Conservation (phyloP, 2,888 invertebrate species). For the Melanotus villosus region DNA sequence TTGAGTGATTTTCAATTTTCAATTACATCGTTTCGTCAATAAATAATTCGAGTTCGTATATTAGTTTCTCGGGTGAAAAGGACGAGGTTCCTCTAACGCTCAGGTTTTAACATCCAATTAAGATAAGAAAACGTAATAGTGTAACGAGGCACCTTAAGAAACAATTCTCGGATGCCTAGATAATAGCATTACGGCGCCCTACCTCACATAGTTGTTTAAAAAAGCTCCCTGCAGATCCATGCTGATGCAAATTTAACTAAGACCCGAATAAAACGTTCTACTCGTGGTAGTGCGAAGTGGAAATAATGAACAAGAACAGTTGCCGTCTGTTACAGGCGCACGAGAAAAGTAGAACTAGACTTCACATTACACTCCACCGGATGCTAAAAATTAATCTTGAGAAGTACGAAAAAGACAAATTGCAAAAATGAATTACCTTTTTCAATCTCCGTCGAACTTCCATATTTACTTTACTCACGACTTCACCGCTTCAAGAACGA, state of each 20-base stretch:
- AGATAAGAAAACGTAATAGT: constrained; percentile 25
- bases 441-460: background rate
- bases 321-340: constrained; percentile 18
- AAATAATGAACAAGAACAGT: constrained; percentile 34
- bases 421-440: background rate
- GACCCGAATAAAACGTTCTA: constrained; percentile 29
- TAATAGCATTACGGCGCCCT: constrained; percentile 15
- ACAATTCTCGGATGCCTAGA: constrained; percentile 24
- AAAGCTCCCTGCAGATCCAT: constrained; percentile 29
- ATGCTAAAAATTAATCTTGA: background rate
- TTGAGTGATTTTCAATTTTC: constrained; percentile 34
- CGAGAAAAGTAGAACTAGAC: background rate
- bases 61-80: background rate
- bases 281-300: constrained; percentile 32
- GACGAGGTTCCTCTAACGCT: background rate
- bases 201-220: constrained; percentile 20
- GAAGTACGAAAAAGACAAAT: background rate
- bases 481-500: too few relatives aligned
- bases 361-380: constrained; percentile 1
- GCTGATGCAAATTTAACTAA: constrained; percentile 35
- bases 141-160: constrained; percentile 13
- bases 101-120: constrained; percentile 24
- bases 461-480: background rate
- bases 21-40: constrained; percentile 24
- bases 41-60: constrained; percentile 12